Evolutionary conservation across 2,888 invertebrate species (phyloP).

Genomic region (Argyresthia goedartella): DNA sequence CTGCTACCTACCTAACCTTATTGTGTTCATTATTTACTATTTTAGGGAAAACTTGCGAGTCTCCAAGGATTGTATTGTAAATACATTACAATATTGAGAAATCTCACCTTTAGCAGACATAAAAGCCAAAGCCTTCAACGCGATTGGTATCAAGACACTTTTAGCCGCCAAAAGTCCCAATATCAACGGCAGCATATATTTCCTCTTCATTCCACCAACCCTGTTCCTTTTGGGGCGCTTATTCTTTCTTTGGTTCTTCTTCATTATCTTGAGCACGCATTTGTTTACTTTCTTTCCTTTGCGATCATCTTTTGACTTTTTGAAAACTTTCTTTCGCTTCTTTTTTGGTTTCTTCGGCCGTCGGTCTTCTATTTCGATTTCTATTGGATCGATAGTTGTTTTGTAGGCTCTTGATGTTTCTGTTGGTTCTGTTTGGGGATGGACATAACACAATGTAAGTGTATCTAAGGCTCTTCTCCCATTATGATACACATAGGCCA

Average conservation of each 20-base stretch:
- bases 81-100: not conserved
- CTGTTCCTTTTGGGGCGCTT: constrained; percentile 22
- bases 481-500: no score
- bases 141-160: constrained; percentile 75
- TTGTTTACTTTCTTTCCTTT: constrained; percentile 33
- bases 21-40: no score
- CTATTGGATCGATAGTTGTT: constrained; percentile 11
- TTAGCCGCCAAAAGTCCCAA: constrained; percentile 76
- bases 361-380: constrained; percentile 6
- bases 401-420: constrained; percentile 7
- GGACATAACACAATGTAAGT: no score
- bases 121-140: constrained; percentile 77
- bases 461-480: no score
- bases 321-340: constrained; percentile 4
- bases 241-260: constrained; percentile 25
- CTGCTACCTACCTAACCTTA: no score
- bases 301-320: constrained; percentile 11
- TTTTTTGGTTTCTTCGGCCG: constrained; percentile 3
- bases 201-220: constrained; percentile 54
- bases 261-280: constrained; percentile 45
- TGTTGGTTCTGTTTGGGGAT: not conserved
- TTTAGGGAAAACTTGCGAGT: no score
- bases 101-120: constrained; percentile 70
- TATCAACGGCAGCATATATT: constrained; percentile 72
- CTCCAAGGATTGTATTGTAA: no score